These are phyloP conservation scores for Cyprinus carpio DNA, from an alignment of 2,113 vertebrate species.

Conservation along the genomic window DNA sequence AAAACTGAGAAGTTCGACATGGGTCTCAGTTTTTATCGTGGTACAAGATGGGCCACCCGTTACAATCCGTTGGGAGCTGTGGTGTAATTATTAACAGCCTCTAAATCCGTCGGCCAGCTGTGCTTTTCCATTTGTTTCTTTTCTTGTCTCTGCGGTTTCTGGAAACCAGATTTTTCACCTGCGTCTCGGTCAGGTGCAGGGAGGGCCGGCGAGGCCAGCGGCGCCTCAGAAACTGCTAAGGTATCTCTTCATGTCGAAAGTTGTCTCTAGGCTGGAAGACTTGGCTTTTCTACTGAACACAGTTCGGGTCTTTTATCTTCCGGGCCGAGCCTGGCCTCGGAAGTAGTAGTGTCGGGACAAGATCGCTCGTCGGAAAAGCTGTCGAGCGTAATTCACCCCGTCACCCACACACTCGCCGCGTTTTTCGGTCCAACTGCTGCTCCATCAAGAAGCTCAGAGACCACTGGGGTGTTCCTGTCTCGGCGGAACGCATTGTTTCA, in stretches of 20 bases:
- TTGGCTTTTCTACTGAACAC: conserved; percentile 88
- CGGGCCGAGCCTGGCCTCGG: conserved; percentile 63
- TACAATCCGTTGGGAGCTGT: conserved; percentile 84
- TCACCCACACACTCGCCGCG: conserved; percentile 59
- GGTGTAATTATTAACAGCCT: conserved; percentile 82
- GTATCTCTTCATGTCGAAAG: conserved; percentile 87
- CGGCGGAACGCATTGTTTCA: conserved; percentile 71
- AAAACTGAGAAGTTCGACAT: conserved; percentile 76
- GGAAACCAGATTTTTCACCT: conserved; percentile 93
- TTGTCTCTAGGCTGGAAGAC: conserved; percentile 88
- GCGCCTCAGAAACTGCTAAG: conserved; percentile 88
- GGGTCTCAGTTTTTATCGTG: conserved; percentile 81
- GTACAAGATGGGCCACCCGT: conserved; percentile 88
- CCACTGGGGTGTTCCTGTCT: conserved; percentile 82
- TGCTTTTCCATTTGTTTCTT: conserved; percentile 92
- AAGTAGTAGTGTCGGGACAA: conserved; percentile 59
- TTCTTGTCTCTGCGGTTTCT: conserved; percentile 89
- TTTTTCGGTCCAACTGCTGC: conserved; percentile 68
- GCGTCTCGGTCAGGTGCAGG: conserved; percentile 86
- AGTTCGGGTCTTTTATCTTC: conserved; percentile 89
- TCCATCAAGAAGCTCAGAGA: conserved; percentile 76
- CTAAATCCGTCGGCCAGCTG: conserved; percentile 88
- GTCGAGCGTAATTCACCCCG: conserved; percentile 63
- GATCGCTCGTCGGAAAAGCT: conserved; percentile 46
- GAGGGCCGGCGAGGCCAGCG: conserved; percentile 82